A percentile compares a stretch with the other conserved stretches of the same genome.
Evolutionary conservation across 2,888 invertebrate species (phyloP).

Genomic region (Unio pictorum): DNA sequence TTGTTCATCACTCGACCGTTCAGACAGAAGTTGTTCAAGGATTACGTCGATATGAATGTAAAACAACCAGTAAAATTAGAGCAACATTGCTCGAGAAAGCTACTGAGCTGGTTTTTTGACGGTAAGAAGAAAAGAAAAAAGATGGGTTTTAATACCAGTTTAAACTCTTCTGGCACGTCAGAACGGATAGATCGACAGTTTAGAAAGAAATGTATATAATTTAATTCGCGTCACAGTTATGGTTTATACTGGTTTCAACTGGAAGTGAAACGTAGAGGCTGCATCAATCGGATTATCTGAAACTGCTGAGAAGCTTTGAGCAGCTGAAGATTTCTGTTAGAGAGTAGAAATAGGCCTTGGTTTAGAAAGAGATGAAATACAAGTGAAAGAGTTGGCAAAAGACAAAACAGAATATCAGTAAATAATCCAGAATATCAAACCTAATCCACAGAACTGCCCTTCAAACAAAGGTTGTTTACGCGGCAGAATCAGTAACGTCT

Average conservation of each 20-base stretch:
- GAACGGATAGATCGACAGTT: constrained; percentile 22
- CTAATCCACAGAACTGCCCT: background rate
- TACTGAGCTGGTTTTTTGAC: constrained; percentile 16
- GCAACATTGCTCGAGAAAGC: constrained; percentile 28
- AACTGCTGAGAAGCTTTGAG: constrained; percentile 41
- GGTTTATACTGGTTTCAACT: constrained; percentile 41
- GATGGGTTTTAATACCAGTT: constrained; percentile 22
- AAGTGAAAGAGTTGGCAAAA: constrained; percentile 10
- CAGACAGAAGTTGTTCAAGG: too few species aligned
- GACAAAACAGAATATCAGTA: background rate
- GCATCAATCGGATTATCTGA: constrained; percentile 29
- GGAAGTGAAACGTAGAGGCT: constrained; percentile 32
- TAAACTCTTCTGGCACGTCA: constrained; percentile 28
- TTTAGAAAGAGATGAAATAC: constrained; percentile 34
- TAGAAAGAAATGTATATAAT: constrained; percentile 38
- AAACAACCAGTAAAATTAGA: constrained; percentile 23
- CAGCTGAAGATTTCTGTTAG: constrained; percentile 32
- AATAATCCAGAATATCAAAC: constrained; percentile 10
- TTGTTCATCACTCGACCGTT: too few species aligned
- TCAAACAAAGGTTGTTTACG: too few species aligned
- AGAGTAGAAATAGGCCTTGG: constrained; percentile 37
- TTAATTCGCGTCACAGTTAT: constrained; percentile 47
- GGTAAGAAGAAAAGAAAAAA: constrained; percentile 16
- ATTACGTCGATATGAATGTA: constrained; percentile 18
- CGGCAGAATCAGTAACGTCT: constrained; percentile 24